Evolutionary conservation across 2,797 vertebrate species (phyloP).

Genomic region (Anableps anableps): DNA sequence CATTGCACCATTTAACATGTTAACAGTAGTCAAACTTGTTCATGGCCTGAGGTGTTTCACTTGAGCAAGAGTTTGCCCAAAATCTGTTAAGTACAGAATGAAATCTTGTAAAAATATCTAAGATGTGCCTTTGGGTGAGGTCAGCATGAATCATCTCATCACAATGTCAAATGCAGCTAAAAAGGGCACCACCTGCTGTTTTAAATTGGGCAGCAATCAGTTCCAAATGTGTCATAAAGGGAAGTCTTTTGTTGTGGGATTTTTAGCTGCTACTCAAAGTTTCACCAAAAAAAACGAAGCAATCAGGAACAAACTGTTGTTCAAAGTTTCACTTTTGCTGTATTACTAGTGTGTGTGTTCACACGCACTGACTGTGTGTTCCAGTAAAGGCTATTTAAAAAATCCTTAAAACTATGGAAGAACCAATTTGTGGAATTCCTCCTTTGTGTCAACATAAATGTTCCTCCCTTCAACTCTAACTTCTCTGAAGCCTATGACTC

Average conservation of each 20-base stretch:
- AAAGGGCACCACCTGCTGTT: conserved; percentile 9
- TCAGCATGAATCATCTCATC: conserved; percentile 53
- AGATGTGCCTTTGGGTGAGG: conserved; percentile 50
- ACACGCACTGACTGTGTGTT: conserved; percentile 33
- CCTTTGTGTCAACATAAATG: conserved; percentile 68
- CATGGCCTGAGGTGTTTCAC: background rate
- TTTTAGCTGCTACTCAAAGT: conserved; percentile 45
- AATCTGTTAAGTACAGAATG: conserved; percentile 7
- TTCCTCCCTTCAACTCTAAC: conserved; percentile 61
- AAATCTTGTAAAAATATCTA: conserved; percentile 52
- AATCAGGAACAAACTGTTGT: conserved; percentile 48
- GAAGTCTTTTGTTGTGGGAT: conserved; percentile 55
- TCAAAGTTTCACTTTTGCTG: conserved; percentile 67
- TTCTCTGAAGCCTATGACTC: conserved; percentile 81
- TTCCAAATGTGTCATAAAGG: conserved; percentile 38
- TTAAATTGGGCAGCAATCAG: conserved; percentile 21
- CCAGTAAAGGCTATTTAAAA: conserved; percentile 61
- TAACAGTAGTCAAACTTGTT: conserved; percentile 32
- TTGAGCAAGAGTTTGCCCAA: background rate
- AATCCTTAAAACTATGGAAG: conserved; percentile 38
- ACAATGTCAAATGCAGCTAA: conserved; percentile 18
- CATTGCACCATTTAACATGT: conserved; percentile 1
- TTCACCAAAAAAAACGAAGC: conserved; percentile 43
- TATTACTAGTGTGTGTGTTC: conserved; percentile 28
- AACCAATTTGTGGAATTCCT: conserved; percentile 73